Evolutionary conservation across 2,888 invertebrate species (phyloP), one percentile per base, ranked within the genome.

Genomic region (Nomada ruficornis): DNA sequence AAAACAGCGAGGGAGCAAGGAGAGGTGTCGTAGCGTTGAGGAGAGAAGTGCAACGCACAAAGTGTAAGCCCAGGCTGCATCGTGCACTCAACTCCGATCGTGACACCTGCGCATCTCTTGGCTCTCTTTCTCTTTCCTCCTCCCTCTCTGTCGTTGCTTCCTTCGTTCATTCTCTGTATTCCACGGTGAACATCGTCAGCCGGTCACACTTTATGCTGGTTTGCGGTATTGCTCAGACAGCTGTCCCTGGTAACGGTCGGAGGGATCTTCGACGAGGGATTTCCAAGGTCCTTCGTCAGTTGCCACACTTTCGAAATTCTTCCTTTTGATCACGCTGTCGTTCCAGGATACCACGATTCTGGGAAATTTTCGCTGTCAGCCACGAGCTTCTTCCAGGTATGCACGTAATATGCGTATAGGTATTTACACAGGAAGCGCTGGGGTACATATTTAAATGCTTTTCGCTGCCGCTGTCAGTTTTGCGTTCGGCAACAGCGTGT

Each of bases 221-320:
- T 81, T 77, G 79, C 72, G 77, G 82, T 85, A 77, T 79, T 80
- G 75, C 68, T 69, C 79, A 54, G 81, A 85, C 88, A 88, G 87
- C 87, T 87, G 88, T 79, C 87, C 83, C 68, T 82, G 79, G 83
- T 88, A 88, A 88, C 88, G 89, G 88, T 87, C 83, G 85, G 72
- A 75, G 69, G 86, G 79, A 85, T 77, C 76, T 69, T 69, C 72
- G 60, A 69, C 75, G 80, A 87, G 87, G 87, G 85, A 85, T 82
- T 62, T 81, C 83, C 88, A 88, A 88, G 88, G 87, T 84, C 80
- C 83, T 71, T n/a, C 44, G 23, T 71, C 75, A 80, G 68, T 59
- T 81, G 65, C 69, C 83, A 69, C 70, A 68, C 85, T 87, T 85
- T 86, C 87, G 63, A 85, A 86, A 84, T 85, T 79, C 79, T 81